Conservation (phyloP, 2,888 invertebrate species). For the Toxonevra muliebris region DNA sequence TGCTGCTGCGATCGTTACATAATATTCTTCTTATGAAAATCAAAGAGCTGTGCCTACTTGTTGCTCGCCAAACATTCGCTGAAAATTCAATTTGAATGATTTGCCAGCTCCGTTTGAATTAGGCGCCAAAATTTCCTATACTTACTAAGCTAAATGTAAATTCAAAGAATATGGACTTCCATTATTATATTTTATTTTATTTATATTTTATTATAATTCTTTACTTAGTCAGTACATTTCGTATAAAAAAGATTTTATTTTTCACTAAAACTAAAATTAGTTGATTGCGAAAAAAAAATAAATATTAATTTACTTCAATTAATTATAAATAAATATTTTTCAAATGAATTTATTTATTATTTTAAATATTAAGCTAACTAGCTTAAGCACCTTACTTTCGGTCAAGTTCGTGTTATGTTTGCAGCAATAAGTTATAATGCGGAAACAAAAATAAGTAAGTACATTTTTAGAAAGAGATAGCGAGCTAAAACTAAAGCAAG, state of each 20-base stretch:
- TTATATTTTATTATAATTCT: slow-evolving; percentile 48
- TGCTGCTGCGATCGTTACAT: too few relatives aligned
- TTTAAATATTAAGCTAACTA: slow-evolving; percentile 16
- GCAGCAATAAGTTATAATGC: slow-evolving; percentile 6
- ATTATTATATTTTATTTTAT: slow-evolving; percentile 37
- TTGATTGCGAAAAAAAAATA: slow-evolving; percentile 24
- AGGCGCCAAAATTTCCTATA: too few relatives aligned
- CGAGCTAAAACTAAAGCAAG: slow-evolving; percentile 22
- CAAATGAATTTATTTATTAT: slow-evolving; percentile 21
- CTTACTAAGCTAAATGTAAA: too few relatives aligned
- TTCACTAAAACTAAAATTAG: slow-evolving; percentile 37
- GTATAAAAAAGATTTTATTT: slow-evolving; percentile 47
- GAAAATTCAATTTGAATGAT: too few relatives aligned
- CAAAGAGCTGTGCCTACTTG: too few relatives aligned
- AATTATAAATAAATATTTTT: slow-evolving; percentile 31
- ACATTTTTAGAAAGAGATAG: background rate
- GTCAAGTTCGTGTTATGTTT: background rate
- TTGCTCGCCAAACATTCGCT: too few relatives aligned
- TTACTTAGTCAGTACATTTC: slow-evolving; percentile 62
- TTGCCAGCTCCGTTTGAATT: too few relatives aligned
- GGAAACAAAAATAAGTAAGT: too few relatives aligned
- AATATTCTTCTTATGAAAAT: too few relatives aligned
- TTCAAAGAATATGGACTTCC: too few relatives aligned
- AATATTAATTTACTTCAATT: slow-evolving; percentile 44
- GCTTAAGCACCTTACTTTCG: slow-evolving; percentile 35